phyloP scores from a whole-genome alignment of 2,797 vertebrate species.

The Phaenicophaeus curvirostris region DNA sequence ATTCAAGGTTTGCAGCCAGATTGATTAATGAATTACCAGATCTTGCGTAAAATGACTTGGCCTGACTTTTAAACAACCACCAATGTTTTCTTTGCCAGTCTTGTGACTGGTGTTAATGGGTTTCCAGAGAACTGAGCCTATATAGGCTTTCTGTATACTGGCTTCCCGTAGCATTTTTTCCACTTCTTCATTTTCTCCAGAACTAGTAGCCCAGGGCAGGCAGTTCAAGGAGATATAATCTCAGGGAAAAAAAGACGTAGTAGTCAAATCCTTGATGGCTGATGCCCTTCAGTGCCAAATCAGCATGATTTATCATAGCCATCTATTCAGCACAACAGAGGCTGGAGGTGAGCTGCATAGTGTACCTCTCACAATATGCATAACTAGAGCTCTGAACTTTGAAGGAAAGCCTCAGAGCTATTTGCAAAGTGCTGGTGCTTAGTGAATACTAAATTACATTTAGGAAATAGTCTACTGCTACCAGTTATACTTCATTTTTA shows the following conservation, averaged over 20 bases:
- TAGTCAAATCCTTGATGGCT: constrained; percentile 65
- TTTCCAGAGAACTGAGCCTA: constrained; percentile 65
- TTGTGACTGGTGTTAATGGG: constrained; percentile 80
- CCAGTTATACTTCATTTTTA: constrained; percentile 84
- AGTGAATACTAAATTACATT: constrained; percentile 84
- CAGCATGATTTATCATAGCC: constrained; percentile 71
- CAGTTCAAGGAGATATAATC: constrained; percentile 71
- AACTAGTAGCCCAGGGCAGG: constrained; percentile 65
- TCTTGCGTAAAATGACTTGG: constrained; percentile 82
- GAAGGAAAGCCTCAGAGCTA: constrained; percentile 82
- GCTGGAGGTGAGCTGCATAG: constrained; percentile 66
- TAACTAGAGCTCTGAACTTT: constrained; percentile 80
- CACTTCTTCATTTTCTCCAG: constrained; percentile 59
- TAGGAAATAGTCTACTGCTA: constrained; percentile 80
- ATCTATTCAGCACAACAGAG: constrained; percentile 67
- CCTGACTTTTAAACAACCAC: constrained; percentile 77
- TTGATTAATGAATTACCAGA: constrained; percentile 86
- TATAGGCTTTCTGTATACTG: constrained; percentile 10
- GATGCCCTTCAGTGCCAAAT: constrained; percentile 72
- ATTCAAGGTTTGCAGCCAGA: constrained; percentile 79
- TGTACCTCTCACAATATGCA: constrained; percentile 70
- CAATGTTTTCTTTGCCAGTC: constrained; percentile 75
- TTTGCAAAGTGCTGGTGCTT: constrained; percentile 82
- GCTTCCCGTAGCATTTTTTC: constrained; percentile 60
- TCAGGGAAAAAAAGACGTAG: constrained; percentile 23